Evolutionary conservation across 2,797 vertebrate genomes (phyloP), one percentile per base, ranked within the genome.

Genomic region (Microctenopoma stevenorrisi): DNA sequence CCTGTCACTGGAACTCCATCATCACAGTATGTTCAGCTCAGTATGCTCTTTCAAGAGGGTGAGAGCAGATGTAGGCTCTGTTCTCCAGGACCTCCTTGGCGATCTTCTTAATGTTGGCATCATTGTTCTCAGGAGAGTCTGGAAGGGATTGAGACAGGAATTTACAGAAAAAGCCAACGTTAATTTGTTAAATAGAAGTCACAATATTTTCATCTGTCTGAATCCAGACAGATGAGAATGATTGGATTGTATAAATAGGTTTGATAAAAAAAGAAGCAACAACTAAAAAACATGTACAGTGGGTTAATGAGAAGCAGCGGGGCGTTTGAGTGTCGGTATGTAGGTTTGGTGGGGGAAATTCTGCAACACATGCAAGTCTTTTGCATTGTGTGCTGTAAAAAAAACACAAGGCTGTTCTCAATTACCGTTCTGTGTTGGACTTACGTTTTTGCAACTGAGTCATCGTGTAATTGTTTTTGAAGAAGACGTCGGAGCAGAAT

Each of bases 61-160:
- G 96, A 4, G 96, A 93, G 81, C 96, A 99, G 59, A 93, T 68
- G 53, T 97, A 98, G 0, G 93, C 53, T 68, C 95, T 88, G 64
- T 95, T 96, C 44, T 96, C 94, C 35, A 98, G 85, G 4, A 99
- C 86, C 30, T 93, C 91, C 74, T 78, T 84, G 54, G 97, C 96
- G 40, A 96, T 96, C 89, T 98, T 98, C 91, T 96, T 97, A 69
- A 97, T 94, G 73, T 37, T 90, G 58, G 95, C 95, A 49, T 98
- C 97, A 25, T 95, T 87, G 79, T 98, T 98, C 89, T 97, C 96
- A 1, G 95, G 93, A 18, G 94, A 88, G 85, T 95, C 98, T 97
- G 44, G 30, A 91, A 91, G 11, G 9, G 53, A 86, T 57, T 30
- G 13, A 56, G n/a, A 68, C 9, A 1, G 5, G 56, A 65, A 65